Percentiles rank a stretch among this genome's conserved stretches.
These are phyloP conservation scores for Pipa parva DNA, from an alignment of 2,113 vertebrate genomes.

Conservation along the genomic window DNA sequence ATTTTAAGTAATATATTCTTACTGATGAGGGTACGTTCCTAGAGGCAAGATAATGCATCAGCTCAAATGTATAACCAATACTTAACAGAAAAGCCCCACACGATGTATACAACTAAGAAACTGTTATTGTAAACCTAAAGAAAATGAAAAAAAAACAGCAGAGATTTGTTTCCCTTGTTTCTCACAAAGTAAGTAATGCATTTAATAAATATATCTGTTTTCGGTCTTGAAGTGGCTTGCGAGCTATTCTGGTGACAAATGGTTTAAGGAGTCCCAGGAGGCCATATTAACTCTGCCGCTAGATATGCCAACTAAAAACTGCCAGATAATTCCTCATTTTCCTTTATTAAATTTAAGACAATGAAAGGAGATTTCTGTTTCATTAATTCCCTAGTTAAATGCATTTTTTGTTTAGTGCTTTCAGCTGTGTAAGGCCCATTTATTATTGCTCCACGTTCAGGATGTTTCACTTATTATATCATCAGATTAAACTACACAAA, in stretches of 20 bases:
- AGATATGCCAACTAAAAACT: slow-evolving; percentile 24
- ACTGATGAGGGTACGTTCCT: too few species aligned
- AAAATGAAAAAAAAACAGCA: too few species aligned
- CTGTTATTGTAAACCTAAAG: too few species aligned
- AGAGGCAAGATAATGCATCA: too few species aligned
- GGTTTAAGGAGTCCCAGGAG: slow-evolving; percentile 16
- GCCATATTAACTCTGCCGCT: slow-evolving; percentile 19
- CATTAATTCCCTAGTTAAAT: slow-evolving; percentile 43
- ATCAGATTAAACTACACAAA: slow-evolving; percentile 42
- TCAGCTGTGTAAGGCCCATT: slow-evolving; percentile 43
- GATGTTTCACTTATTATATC: slow-evolving; percentile 42
- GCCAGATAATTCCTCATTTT: slow-evolving; percentile 36
- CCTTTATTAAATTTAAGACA: slow-evolving; percentile 38
- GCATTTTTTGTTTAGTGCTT: slow-evolving; percentile 42
- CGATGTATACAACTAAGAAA: too few species aligned
- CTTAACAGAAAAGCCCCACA: too few species aligned
- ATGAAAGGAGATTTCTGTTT: slow-evolving; percentile 42
- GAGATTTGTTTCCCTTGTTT: too few species aligned
- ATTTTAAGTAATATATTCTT: too few species aligned
- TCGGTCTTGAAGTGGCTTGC: background rate
- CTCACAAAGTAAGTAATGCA: too few species aligned
- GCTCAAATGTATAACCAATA: too few species aligned
- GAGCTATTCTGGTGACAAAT: background rate
- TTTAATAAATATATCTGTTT: too few species aligned
- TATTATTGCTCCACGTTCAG: slow-evolving; percentile 34